Evolutionary conservation across 1,140 invertebrate genomes (phyloP).

Genomic region (Araneus ventricosus): DNA sequence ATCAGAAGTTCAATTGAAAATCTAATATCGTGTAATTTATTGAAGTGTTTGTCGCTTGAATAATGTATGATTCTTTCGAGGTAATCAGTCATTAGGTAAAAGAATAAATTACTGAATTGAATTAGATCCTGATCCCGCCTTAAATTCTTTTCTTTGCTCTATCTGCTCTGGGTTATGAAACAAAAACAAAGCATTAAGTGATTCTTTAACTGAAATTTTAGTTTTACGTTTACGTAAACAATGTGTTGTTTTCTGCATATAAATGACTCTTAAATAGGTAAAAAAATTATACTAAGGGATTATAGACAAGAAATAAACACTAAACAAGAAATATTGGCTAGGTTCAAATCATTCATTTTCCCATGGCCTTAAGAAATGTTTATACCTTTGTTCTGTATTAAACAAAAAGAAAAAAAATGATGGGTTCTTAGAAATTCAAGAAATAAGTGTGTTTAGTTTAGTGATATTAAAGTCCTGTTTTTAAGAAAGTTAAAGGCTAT

Average conservation of each 20-base stretch:
- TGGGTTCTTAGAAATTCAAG: too few relatives aligned
- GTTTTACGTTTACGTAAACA: not conserved
- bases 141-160: not conserved
- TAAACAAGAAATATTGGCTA: too few relatives aligned
- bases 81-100: constrained; percentile 65
- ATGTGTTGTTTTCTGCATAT: not conserved
- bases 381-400: too few relatives aligned
- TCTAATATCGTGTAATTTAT: constrained; percentile 68
- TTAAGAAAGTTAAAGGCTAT: too few relatives aligned
- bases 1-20: constrained; percentile 68
- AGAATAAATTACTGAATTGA: constrained; percentile 52
- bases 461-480: too few relatives aligned
- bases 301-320: not conserved
- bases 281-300: not conserved
- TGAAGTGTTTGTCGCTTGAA: constrained; percentile 69
- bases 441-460: too few relatives aligned
- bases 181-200: constrained; percentile 9
- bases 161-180: not conserved
- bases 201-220: not conserved
- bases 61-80: constrained; percentile 43
- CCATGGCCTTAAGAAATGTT: too few relatives aligned
- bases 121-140: constrained; percentile 1
- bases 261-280: not conserved
- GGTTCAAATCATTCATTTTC: too few relatives aligned
- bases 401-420: too few relatives aligned